These are phyloP conservation scores for Orchesella cincta DNA, from an alignment of 1,140 invertebrate genomes.

Conservation along the genomic window DNA sequence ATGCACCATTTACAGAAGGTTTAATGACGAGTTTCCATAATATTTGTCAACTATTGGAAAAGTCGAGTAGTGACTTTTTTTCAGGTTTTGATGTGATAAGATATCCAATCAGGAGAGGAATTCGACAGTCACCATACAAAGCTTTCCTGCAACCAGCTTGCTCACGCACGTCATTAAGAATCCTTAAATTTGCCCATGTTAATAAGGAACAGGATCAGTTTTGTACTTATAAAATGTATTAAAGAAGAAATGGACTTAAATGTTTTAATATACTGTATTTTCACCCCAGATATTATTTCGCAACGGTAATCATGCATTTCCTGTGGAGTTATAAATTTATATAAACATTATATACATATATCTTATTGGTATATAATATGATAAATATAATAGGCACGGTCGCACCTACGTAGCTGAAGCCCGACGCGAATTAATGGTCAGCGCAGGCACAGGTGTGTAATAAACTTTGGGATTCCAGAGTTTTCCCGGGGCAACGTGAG, in stretches of 20 bases:
- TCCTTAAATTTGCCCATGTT: neutral
- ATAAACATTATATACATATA: no score
- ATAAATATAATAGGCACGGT: constrained; percentile 11
- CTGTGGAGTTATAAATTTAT: no score
- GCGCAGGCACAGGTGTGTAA: constrained; percentile 19
- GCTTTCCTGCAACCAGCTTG: neutral
- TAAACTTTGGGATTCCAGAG: no score
- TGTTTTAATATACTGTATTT: no score
- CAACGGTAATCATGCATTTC: neutral
- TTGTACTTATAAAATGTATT: no score
- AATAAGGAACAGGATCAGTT: no score
- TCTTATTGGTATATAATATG: no score
- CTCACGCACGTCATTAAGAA: neutral
- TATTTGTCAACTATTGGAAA: no score
- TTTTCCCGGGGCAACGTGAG: no score
- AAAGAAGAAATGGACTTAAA: no score
- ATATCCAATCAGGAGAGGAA: neutral
- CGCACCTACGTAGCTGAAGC: neutral
- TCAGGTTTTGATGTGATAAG: neutral
- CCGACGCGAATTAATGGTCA: neutral
- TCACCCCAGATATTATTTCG: neutral
- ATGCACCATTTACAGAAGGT: constrained; percentile 56
- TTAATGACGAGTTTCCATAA: no score
- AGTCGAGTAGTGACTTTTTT: no score
- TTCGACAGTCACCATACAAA: neutral